Evolutionary conservation across 2,888 invertebrate species (phyloP).

Genomic region (Tolmerus cingulatus): DNA sequence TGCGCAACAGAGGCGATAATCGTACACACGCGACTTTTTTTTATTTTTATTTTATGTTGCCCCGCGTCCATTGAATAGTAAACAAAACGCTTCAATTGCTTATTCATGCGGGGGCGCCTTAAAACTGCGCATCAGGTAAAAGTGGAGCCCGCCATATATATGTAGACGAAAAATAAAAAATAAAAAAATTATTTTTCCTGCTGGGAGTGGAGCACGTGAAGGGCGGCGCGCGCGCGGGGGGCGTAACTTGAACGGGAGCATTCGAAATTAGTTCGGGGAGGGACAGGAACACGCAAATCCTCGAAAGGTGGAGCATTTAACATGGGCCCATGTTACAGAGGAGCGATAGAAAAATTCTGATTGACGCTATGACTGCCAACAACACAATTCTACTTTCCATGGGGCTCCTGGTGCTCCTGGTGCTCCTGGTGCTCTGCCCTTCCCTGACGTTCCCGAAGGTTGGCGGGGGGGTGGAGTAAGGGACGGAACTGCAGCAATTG

Average conservation of each 20-base stretch:
- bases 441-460: not conserved
- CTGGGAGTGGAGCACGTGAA: not conserved
- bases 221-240: not conserved
- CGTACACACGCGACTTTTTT: not conserved
- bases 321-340: not conserved
- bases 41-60: not conserved
- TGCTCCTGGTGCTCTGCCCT: not conserved
- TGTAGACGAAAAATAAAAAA: not conserved
- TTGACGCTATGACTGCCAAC: not conserved
- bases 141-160: not conserved
- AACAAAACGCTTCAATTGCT: not conserved
- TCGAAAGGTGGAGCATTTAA: not conserved
- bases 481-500: not conserved
- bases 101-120: not conserved
- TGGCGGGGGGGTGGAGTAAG: not conserved
- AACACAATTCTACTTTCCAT: not conserved
- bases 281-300: not conserved
- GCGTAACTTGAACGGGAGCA: not conserved
- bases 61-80: not conserved
- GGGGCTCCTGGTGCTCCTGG: not conserved
- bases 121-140: not conserved
- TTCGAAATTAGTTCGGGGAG: not conserved
- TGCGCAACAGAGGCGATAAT: not conserved
- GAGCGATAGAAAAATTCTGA: not conserved
- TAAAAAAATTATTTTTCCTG: not conserved